Conservation (phyloP, 2,888 invertebrate genomes). For the Ochropleura leucogaster region DNA sequence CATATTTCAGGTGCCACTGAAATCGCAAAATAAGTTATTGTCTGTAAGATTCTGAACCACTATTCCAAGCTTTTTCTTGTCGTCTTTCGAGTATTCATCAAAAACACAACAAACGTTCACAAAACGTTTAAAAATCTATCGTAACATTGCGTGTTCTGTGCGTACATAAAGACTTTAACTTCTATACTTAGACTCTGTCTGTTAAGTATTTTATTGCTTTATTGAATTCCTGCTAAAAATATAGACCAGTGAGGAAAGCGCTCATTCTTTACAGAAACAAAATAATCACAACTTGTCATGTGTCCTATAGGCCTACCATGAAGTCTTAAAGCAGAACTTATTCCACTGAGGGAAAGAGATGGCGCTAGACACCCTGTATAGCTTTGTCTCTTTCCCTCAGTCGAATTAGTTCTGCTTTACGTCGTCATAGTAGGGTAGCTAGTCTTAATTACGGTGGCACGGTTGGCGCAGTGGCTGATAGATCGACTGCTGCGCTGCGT, state of each 20-base stretch:
- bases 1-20: neutral
- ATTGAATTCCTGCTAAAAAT: constrained; percentile 53
- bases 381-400: no score
- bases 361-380: no score
- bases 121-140: constrained; percentile 12
- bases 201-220: constrained; percentile 52
- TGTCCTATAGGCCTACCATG: no score
- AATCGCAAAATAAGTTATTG: neutral
- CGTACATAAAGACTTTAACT: constrained; percentile 29
- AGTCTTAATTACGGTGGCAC: no score
- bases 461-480: no score
- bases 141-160: constrained; percentile 31
- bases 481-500: no score
- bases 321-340: no score
- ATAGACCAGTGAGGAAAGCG: neutral
- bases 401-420: no score
- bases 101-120: neutral
- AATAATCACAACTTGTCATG: neutral
- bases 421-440: no score
- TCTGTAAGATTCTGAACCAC: neutral
- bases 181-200: constrained; percentile 46
- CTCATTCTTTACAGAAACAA: neutral
- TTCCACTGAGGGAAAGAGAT: no score
- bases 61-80: neutral
- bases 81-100: no score